A percentile compares a stretch with the other conserved stretches of the same genome.
Evolutionary conservation across 2,797 vertebrate genomes (phyloP).

Genomic region (Myoxocephalus aenaeus): DNA sequence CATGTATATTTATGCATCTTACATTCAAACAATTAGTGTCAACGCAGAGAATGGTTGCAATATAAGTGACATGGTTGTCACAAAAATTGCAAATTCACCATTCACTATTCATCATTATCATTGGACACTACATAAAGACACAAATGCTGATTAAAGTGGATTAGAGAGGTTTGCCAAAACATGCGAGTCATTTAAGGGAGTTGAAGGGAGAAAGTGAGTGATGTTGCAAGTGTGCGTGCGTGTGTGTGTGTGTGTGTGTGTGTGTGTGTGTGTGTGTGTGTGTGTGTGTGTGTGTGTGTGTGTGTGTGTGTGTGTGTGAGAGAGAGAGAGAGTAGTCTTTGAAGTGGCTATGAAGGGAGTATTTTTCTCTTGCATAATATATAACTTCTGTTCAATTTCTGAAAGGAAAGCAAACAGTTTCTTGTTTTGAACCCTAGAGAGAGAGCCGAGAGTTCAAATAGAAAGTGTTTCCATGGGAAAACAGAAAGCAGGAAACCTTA

Average conservation of each 20-base stretch:
- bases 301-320: background rate
- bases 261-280: slow-evolving; percentile 5
- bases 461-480: slow-evolving; percentile 32
- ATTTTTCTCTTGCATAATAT: slow-evolving; percentile 12
- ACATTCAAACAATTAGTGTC: slow-evolving; percentile 34
- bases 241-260: background rate
- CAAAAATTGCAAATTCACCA: slow-evolving; percentile 2
- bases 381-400: slow-evolving; percentile 28
- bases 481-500: slow-evolving; percentile 39
- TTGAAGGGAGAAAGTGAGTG: slow-evolving; percentile 25
- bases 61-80: slow-evolving; percentile 1
- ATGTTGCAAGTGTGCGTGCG: background rate
- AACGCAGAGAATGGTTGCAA: slow-evolving; percentile 8
- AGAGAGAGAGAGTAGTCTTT: too few relatives aligned
- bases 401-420: slow-evolving; percentile 23
- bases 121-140: background rate
- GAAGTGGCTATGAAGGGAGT: background rate
- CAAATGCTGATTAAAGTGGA: slow-evolving; percentile 23
- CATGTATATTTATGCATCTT: slow-evolving; percentile 44
- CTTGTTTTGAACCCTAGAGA: slow-evolving; percentile 24
- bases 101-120: background rate
- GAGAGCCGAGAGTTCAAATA: slow-evolving; percentile 14
- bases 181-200: slow-evolving; percentile 36
- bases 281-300: background rate
- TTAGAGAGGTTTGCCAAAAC: slow-evolving; percentile 21